Base-by-base conservation (phyloP, 2,888 invertebrate species). In the Xylocampa areola region DNA sequence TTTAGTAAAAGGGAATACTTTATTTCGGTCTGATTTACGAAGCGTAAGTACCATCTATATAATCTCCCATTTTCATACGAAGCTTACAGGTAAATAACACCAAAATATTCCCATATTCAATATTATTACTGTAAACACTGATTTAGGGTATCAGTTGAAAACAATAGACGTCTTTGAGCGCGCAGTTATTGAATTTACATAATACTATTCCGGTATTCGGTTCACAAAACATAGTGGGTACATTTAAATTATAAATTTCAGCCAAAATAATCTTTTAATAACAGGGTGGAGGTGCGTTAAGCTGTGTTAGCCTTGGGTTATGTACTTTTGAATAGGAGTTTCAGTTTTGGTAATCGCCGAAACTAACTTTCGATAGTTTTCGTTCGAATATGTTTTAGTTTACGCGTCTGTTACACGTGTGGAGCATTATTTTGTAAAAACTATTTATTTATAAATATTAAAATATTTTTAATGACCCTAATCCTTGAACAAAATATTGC, bases 301-400 rank as follows among this genome's bases (percentile, higher is more conserved):
- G 68, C 73, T 76, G 73, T 69, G 73, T 76, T 80, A 77, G 76
- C 61, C 57, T 70, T 50, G 73, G 76, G 72, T 71, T 77, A 63
- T 8, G 57, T 77, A 66, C 65, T 68, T 75, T 59, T 54, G 60
- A 76, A 70, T 71, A 54, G 76, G 75, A 79, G 76, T 84, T 83
- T 84, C 79, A 87, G 75, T 71, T 74, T 65, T 2, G 58, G 77
- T 87, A 88, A 89, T 88, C 88, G 78, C 74, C 69, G 80, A 80
- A 88, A 89, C 84, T 89, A 88, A 90, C 84, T 92, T 92, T 89
- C 85, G 86, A 89, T 91, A 90, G 91, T 90, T 90, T 89, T 85
- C 81, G 86, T 77, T 55, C 23, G 10, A 2, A 57, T 60, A 43
- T 60, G 61, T 43, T 68, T 47, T 14, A 29, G 44, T 21, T 23